Evolutionary conservation across 2,888 invertebrate genomes (phyloP).

Genomic region (Trypoxylon attenuatum): DNA sequence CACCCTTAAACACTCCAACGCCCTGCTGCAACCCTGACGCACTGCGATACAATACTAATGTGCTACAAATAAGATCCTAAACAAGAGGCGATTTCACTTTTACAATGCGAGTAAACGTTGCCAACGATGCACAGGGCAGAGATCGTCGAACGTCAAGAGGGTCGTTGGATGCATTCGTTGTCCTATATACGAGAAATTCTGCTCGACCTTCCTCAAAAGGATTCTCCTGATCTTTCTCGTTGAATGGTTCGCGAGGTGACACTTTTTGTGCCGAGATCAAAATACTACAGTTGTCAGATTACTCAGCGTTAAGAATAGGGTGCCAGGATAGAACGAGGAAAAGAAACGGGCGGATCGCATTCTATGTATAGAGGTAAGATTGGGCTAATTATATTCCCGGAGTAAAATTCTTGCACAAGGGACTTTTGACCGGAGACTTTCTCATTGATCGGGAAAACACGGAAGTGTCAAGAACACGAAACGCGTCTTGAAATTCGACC

Average conservation of each 20-base stretch:
- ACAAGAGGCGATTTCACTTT: conserved; percentile 71
- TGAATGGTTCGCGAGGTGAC: too few relatives aligned
- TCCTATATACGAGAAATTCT: conserved; percentile 37
- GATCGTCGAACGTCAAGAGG: conserved; percentile 52
- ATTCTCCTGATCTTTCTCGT: conserved; percentile 20
- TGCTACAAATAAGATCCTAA: conserved; percentile 73
- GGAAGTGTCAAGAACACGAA: conserved; percentile 48
- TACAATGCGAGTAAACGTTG: conserved; percentile 63
- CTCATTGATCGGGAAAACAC: conserved; percentile 44
- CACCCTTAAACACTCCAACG: conserved; percentile 74
- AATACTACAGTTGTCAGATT: too few relatives aligned
- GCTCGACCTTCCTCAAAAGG: conserved; percentile 19
- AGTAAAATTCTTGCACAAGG: background rate
- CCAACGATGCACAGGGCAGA: conserved; percentile 41
- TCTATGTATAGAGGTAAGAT: too few relatives aligned
- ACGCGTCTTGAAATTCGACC: conserved; percentile 43
- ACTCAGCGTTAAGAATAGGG: too few relatives aligned
- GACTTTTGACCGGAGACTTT: conserved; percentile 39
- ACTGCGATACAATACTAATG: conserved; percentile 73
- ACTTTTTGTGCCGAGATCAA: too few relatives aligned
- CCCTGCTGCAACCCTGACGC: conserved; percentile 64
- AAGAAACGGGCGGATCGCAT: too few relatives aligned
- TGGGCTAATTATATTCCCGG: background rate
- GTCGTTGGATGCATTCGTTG: conserved; percentile 38
- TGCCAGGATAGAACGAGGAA: too few relatives aligned